Conservation (phyloP, 2,113 vertebrate species). For the Oncorhynchus tshawytscha region DNA sequence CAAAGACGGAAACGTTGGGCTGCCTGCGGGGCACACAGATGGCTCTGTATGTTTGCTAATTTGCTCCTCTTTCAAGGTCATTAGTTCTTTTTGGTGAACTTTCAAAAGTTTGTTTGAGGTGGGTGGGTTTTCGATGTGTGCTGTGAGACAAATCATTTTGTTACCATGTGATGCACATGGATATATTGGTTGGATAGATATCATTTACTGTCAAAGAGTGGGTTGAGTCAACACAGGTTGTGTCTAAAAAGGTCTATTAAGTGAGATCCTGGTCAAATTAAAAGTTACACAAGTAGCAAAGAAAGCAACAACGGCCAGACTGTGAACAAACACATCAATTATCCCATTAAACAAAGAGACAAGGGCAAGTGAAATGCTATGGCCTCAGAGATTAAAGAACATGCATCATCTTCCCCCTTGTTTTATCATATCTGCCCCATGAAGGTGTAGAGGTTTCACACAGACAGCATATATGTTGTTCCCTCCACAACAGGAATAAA, state of each 20-base stretch:
- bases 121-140: slow-evolving; percentile 64
- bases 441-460: background rate
- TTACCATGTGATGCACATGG: background rate
- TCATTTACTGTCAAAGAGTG: background rate
- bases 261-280: slow-evolving; percentile 6
- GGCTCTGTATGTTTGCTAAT: slow-evolving; percentile 81
- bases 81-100: slow-evolving; percentile 80
- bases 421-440: background rate
- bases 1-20: slow-evolving; percentile 75
- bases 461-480: background rate
- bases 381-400: background rate
- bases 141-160: slow-evolving; percentile 61
- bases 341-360: background rate
- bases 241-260: background rate
- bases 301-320: background rate
- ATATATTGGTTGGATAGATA: background rate
- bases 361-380: background rate
- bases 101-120: slow-evolving; percentile 76
- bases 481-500: slow-evolving; percentile 42
- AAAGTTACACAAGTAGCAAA: background rate
- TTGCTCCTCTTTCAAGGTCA: slow-evolving; percentile 81
- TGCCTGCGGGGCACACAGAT: slow-evolving; percentile 80
- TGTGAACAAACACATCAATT: background rate
- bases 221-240: background rate
- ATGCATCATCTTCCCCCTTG: background rate